These are phyloP conservation scores for Malurus elegans DNA, from an alignment of 2,113 vertebrate genomes.

Conservation along the genomic window DNA sequence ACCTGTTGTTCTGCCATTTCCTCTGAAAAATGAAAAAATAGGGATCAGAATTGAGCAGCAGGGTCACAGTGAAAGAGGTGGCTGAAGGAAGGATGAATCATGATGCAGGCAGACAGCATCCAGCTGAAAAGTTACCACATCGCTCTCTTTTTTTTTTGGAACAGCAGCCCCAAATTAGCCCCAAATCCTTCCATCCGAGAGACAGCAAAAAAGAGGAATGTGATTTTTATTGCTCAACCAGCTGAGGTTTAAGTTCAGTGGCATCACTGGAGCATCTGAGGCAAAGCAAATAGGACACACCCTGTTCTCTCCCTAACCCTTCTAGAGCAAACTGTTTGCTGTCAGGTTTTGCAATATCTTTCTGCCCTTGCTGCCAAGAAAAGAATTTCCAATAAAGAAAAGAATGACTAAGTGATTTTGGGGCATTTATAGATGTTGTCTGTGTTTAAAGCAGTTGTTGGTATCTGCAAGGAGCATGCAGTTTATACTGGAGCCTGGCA, in stretches of 20 bases:
- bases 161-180: neutral
- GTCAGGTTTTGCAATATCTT: neutral
- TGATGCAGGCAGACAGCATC: neutral
- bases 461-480: neutral
- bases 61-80: neutral
- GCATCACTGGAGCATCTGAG: neutral
- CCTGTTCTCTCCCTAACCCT: conserved; percentile 27
- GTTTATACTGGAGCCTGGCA: neutral
- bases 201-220: neutral
- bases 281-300: neutral
- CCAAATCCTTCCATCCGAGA: neutral
- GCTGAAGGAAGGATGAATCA: neutral
- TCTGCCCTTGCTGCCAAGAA: neutral
- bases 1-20: neutral
- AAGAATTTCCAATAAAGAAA: neutral
- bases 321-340: neutral
- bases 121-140: neutral
- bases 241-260: neutral
- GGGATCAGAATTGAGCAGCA: neutral
- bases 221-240: neutral
- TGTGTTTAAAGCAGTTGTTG: neutral
- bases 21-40: neutral
- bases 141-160: neutral
- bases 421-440: neutral
- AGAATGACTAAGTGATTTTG: conserved; percentile 45